These are phyloP conservation scores for Cryptoblepharus egeriae DNA, from an alignment of 2,797 vertebrate genomes.

Conservation along the genomic window DNA sequence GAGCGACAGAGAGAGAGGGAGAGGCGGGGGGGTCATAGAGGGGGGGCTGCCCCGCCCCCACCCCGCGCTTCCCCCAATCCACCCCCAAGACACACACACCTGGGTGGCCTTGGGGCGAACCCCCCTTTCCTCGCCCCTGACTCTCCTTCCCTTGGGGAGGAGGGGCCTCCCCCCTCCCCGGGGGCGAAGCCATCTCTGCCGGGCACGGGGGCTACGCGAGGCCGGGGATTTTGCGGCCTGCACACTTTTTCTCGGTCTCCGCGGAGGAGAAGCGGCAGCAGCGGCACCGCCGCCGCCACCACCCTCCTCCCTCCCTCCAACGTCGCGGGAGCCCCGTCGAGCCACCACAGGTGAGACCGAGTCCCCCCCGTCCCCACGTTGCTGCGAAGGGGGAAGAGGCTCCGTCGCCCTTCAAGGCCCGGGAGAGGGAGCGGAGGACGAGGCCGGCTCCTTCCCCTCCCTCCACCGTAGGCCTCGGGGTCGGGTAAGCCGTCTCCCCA, in stretches of 20 bases:
- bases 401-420: constrained; percentile 1
- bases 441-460: not conserved
- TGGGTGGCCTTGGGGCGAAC: not conserved
- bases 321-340: constrained; percentile 43
- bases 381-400: constrained; percentile 7
- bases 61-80: constrained; percentile 6
- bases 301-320: constrained; percentile 30
- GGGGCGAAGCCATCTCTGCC: constrained; percentile 51
- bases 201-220: constrained; percentile 69
- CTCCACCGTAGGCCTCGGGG: constrained; percentile 4
- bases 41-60: constrained; percentile 38
- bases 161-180: constrained; percentile 57
- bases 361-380: constrained; percentile 45
- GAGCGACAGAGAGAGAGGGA: constrained; percentile 74
- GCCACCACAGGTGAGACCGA: constrained; percentile 71
- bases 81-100: not conserved
- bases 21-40: constrained; percentile 37
- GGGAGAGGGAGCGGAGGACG: constrained; percentile 26
- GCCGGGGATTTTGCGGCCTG: constrained; percentile 76
- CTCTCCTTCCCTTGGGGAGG: constrained; percentile 45
- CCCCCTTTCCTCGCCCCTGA: constrained; percentile 7
- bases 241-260: constrained; percentile 30
- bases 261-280: constrained; percentile 68
- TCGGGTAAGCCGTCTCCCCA: not conserved
- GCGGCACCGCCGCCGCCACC: not conserved